Percentiles rank a stretch among this genome's conserved stretches.
Conservation (phyloP, 2,797 vertebrate genomes). For the Helarctos malayanus region DNA sequence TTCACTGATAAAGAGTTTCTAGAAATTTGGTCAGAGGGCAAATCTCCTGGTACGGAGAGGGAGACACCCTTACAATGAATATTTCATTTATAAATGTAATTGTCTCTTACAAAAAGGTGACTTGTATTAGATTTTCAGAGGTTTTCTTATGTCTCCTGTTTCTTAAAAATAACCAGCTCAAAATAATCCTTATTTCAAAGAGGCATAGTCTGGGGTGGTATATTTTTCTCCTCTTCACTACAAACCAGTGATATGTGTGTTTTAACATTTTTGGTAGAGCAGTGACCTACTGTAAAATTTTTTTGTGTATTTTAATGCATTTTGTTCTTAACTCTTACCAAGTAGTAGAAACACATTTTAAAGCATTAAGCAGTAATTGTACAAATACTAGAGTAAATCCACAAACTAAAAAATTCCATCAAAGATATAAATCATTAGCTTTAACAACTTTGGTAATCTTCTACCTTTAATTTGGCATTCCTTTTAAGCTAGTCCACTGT, state of each 20-base stretch:
- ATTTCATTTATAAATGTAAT: not conserved
- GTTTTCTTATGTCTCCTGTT: not conserved
- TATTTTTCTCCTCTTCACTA: not conserved
- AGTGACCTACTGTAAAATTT: not conserved
- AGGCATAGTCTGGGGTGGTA: not conserved
- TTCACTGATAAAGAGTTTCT: not conserved
- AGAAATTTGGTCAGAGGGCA: not conserved
- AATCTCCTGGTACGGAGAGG: not conserved
- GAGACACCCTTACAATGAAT: not conserved
- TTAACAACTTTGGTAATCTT: not conserved
- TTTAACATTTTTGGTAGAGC: not conserved
- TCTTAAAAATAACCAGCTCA: not conserved
- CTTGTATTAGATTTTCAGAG: not conserved
- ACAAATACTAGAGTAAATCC: not conserved
- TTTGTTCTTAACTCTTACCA: not conserved
- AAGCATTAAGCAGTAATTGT: not conserved
- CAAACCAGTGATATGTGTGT: not conserved
- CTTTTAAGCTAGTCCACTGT: not conserved
- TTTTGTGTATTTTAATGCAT: not conserved
- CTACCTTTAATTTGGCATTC: not conserved
- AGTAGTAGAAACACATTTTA: not conserved
- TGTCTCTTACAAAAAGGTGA: not conserved
- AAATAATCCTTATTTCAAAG: not conserved
- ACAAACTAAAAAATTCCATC: not conserved
- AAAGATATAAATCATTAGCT: constrained; percentile 2